Base-by-base conservation (phyloP, 2,888 invertebrate species). In the Chorisops tibialis region DNA sequence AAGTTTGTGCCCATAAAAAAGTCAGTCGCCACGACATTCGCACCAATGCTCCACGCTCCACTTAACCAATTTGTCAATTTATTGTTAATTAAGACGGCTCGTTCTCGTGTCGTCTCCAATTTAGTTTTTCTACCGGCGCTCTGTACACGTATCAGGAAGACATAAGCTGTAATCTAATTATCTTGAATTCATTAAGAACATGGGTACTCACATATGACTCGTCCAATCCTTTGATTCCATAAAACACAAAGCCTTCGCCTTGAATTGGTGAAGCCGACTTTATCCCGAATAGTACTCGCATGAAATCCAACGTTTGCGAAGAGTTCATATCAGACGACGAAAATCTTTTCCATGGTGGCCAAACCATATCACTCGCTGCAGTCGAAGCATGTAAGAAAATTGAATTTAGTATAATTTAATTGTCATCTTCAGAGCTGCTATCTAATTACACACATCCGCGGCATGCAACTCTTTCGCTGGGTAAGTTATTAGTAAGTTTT, bases 21-120 rank as follows among this genome's bases (percentile, higher is more conserved):
- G 74, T 90, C 90, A 5, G 87, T 83, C 1, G 89, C 85, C 2
- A 90, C 82, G 22, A 89, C 85, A 73, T 89, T 90, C 9, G 86
- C 86, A 59, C 81, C 82, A 12, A 80, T 76, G 48, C 85, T 80
- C 88, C 88, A 89, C 41, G 82, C 81, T 5, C 85, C 84, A 54
- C 81, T 73, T 18, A 90, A 83, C 80, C 89, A 87, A 30, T 80
- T 78, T 0, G 87, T 86, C 0, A 91, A 81, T 70, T 88, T 84
- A 38, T 84, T 81, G 76, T 91, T 91, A 12, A 76, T 70, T 9
- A 68, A 63, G 1, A 70, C 68, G 0, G 77, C 76, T 12, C 76
- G 73, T 64, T 77, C 72, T 60, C 72, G 71, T 24, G 73, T 67
- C 22, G 75, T 74, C 54, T 30, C 3, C 30, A 2, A 9, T 30